Conservation (phyloP, 2,888 invertebrate species). For the Drosophila multiciliata region DNA sequence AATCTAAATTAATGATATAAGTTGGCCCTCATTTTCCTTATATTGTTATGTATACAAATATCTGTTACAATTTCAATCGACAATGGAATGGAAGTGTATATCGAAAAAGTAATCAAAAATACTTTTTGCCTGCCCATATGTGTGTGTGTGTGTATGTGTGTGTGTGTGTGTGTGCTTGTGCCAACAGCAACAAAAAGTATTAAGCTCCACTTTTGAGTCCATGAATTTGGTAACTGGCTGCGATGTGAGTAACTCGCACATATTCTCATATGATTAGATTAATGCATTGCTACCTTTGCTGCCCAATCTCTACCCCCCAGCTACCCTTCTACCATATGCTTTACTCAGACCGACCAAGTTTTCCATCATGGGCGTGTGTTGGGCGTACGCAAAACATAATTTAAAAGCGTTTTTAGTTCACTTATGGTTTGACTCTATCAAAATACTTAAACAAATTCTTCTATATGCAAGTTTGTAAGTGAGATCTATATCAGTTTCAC, state of each 20-base stretch:
- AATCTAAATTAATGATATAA: not conserved
- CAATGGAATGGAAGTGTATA: constrained; percentile 5
- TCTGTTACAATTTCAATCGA: not conserved
- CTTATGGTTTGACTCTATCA: not conserved
- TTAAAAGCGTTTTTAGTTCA: constrained; percentile 34
- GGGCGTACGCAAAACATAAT: constrained; percentile 45
- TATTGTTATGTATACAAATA: too few relatives aligned
- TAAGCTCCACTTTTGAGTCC: constrained; percentile 56
- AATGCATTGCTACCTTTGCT: constrained; percentile 54
- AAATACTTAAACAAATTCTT: not conserved
- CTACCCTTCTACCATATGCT: not conserved
- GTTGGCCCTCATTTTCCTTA: not conserved
- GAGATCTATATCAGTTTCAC: not conserved
- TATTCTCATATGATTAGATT: constrained; percentile 73
- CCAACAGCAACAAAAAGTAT: constrained; percentile 13
- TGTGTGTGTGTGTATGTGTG: constrained; percentile 18
- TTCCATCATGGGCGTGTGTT: constrained; percentile 8
- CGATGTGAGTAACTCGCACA: constrained; percentile 39
- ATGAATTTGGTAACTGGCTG: constrained; percentile 54
- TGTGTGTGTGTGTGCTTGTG: constrained; percentile 1
- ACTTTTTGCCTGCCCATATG: constrained; percentile 45
- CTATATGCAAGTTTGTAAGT: not conserved
- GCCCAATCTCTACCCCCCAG: not conserved
- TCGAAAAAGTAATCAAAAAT: constrained; percentile 46
- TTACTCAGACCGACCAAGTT: constrained; percentile 21